Percentiles rank a stretch among this genome's conserved stretches.
Evolutionary conservation across 1,140 invertebrate genomes (phyloP).

Genomic region (Procambarus virginalis): DNA sequence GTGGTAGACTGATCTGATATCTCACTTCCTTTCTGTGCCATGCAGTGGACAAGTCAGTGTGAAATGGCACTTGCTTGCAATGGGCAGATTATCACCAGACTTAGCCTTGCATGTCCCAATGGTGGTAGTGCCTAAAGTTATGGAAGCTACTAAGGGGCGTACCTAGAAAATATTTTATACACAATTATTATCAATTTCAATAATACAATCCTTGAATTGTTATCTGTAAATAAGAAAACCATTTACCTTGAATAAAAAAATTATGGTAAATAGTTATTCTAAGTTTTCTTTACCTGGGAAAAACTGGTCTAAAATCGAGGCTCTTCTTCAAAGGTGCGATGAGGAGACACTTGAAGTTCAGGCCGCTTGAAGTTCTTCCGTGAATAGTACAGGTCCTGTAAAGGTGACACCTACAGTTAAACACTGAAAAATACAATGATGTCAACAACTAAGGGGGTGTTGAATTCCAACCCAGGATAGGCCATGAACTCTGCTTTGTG

Average conservation of each 20-base stretch:
- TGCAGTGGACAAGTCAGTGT: no score
- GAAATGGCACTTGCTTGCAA: no score
- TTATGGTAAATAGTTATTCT: not conserved
- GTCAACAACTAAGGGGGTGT: conserved; percentile 35
- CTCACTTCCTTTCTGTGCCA: no score
- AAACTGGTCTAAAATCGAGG: conserved; percentile 87
- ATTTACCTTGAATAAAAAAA: no score
- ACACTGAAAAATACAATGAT: conserved; percentile 13
- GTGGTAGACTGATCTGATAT: no score
- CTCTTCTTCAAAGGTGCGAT: conserved; percentile 93
- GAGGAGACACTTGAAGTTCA: conserved; percentile 88
- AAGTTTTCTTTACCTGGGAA: conserved; percentile 81
- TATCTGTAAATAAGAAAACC: no score
- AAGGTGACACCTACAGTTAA: conserved; percentile 70
- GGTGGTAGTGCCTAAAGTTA: no score
- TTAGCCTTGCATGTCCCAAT: no score
- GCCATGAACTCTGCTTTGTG: conserved; percentile 46
- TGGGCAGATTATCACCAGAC: no score
- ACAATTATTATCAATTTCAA: no score
- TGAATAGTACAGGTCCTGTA: conserved; percentile 96
- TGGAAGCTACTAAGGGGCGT: no score
- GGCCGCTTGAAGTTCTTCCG: conserved; percentile 96
- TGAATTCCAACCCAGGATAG: conserved; percentile 54
- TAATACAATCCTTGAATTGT: no score
- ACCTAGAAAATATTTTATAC: not conserved